These are phyloP conservation scores for Paramormyrops hopkinsi DNA, from an alignment of 2,797 vertebrate genomes.

Conservation along the genomic window DNA sequence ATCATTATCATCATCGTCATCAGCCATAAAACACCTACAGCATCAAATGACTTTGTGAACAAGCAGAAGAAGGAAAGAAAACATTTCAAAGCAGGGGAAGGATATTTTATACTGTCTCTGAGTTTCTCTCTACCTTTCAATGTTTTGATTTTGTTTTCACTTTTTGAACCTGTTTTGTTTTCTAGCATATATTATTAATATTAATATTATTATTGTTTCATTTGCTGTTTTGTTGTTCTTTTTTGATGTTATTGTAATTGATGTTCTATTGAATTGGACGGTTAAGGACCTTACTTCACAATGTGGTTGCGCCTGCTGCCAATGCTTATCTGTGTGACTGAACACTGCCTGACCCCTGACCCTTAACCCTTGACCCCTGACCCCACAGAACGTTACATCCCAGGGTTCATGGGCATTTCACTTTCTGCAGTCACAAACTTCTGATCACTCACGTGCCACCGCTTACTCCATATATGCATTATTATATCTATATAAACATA, in stretches of 20 bases:
- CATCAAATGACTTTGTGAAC: slow-evolving; percentile 55
- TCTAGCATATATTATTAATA: slow-evolving; percentile 60
- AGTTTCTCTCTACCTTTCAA: slow-evolving; percentile 54
- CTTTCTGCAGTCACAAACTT: slow-evolving; percentile 51
- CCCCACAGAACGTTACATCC: slow-evolving; percentile 39
- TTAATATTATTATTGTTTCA: slow-evolving; percentile 59
- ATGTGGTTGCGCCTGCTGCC: slow-evolving; percentile 53
- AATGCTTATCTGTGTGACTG: slow-evolving; percentile 64
- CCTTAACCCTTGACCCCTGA: slow-evolving; percentile 19
- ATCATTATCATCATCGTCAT: slow-evolving; percentile 41
- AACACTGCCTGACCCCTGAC: slow-evolving; percentile 58
- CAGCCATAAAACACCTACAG: slow-evolving; percentile 53
- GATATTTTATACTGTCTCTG: slow-evolving; percentile 57
- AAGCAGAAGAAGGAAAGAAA: slow-evolving; percentile 43
- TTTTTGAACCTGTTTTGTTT: slow-evolving; percentile 44
- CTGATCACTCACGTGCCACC: slow-evolving; percentile 22
- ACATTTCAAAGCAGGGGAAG: slow-evolving; percentile 55
- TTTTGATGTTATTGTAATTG: slow-evolving; percentile 47
- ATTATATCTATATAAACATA: slow-evolving; percentile 13
- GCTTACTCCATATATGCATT: background rate
- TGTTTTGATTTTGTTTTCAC: slow-evolving; percentile 53
- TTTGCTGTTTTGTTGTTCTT: slow-evolving; percentile 37
- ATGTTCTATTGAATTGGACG: slow-evolving; percentile 55
- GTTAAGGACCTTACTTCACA: slow-evolving; percentile 59
- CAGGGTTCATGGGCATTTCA: slow-evolving; percentile 39